Percentiles rank a stretch among this genome's conserved stretches.
Conservation (phyloP, 2,888 invertebrate genomes). For the Rhagonycha fulva region DNA sequence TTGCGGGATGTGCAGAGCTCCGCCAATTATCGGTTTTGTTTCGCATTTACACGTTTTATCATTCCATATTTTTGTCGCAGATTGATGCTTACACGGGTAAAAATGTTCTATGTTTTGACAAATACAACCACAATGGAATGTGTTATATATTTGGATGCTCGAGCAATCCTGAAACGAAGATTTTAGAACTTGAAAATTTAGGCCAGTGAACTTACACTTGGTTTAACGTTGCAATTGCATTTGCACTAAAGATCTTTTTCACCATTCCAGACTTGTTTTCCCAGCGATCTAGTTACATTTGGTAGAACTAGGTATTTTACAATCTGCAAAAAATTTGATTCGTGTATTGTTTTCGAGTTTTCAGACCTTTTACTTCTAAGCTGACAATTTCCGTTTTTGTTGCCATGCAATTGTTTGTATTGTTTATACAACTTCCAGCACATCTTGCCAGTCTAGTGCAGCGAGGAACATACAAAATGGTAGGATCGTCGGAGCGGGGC, state of each 20-base stretch:
- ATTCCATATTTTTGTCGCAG: constrained; percentile 64
- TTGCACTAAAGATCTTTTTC: constrained; percentile 65
- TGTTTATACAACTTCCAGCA: constrained; percentile 71
- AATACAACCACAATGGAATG: constrained; percentile 62
- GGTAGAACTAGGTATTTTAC: constrained; percentile 54
- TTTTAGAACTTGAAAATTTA: neutral
- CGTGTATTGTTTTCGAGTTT: neutral
- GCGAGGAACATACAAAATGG: constrained; percentile 63
- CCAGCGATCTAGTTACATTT: constrained; percentile 50
- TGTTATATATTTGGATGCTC: constrained; percentile 61
- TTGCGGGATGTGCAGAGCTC: no score
- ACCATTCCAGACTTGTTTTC: constrained; percentile 58
- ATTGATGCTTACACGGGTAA: no score
- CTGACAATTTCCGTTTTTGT: constrained; percentile 58
- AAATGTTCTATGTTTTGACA: no score
- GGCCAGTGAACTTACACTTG: constrained; percentile 53
- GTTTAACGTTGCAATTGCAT: constrained; percentile 64
- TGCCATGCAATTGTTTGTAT: constrained; percentile 67
- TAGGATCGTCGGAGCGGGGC: constrained; percentile 53
- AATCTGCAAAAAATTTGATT: constrained; percentile 48
- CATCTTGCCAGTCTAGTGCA: constrained; percentile 72
- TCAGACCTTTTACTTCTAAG: constrained; percentile 57
- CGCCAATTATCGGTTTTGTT: no score
- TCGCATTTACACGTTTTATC: constrained; percentile 62
- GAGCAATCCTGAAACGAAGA: constrained; percentile 58